A percentile compares a stretch with the other conserved stretches of the same genome.
phyloP scores from a whole-genome alignment of 2,113 vertebrate species.

The Xenotilapia flavipinnis region DNA sequence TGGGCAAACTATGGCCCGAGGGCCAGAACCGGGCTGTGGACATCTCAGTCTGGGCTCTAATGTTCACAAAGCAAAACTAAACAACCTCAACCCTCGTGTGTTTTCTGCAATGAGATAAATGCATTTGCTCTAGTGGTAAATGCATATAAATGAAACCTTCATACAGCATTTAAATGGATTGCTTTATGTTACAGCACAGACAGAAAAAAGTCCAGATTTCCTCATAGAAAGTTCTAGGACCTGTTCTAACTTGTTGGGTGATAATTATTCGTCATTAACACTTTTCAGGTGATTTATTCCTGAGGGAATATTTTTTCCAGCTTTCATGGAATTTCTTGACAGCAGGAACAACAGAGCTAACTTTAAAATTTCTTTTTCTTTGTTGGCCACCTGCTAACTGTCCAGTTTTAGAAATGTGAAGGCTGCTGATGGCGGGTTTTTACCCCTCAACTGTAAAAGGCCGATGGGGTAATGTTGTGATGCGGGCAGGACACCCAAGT shows the following conservation, averaged over 20 bases:
- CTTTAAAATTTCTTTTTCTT: background rate
- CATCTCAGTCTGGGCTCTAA: background rate
- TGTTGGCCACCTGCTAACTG: background rate
- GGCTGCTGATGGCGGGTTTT: background rate
- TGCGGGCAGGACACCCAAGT: background rate
- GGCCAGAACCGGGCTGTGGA: accelerated
- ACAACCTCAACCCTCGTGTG: background rate
- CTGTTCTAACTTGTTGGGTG: accelerated
- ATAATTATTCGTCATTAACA: background rate
- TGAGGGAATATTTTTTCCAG: background rate
- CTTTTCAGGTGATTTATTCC: background rate
- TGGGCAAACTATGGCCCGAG: background rate
- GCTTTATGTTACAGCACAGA: background rate
- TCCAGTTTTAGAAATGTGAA: background rate
- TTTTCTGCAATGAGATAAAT: background rate
- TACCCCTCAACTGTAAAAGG: background rate
- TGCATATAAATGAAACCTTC: background rate
- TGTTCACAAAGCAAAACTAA: background rate
- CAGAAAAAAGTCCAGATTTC: background rate
- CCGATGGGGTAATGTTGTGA: background rate
- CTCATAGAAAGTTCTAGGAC: background rate
- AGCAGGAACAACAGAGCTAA: background rate
- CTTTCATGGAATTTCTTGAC: background rate
- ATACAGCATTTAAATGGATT: background rate
- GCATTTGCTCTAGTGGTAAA: background rate